phyloP scores from a whole-genome alignment of 37 sponge, comb jelly and placozoan genomes.

The Geodia barretti region DNA sequence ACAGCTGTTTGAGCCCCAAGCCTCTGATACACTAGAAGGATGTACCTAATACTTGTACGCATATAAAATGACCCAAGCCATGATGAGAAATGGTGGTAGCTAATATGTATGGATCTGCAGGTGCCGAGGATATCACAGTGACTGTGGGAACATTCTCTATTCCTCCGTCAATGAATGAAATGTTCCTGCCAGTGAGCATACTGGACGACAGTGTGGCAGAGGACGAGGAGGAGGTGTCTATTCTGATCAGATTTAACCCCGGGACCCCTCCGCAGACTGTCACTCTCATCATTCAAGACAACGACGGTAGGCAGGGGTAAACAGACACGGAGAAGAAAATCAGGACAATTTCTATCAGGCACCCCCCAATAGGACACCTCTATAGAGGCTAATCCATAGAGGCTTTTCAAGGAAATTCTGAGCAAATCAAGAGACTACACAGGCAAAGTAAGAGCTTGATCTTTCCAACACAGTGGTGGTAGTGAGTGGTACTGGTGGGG shows the following conservation, averaged over 20 bases:
- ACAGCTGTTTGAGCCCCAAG: not conserved
- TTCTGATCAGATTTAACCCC: not conserved
- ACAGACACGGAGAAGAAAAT: not conserved
- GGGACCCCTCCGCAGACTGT: not conserved
- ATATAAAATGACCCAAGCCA: too few species aligned
- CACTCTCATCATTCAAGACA: not conserved
- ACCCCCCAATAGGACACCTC: too few species aligned
- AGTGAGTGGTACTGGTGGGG: not conserved
- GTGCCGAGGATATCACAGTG: not conserved
- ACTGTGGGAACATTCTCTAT: not conserved
- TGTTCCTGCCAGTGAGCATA: not conserved
- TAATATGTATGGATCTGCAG: too few species aligned
- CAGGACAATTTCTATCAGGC: too few species aligned
- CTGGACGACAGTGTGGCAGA: not conserved
- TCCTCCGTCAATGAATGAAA: not conserved
- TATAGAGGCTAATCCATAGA: too few species aligned
- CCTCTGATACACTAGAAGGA: too few species aligned
- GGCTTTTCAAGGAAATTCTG: too few species aligned
- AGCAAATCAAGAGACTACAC: too few species aligned
- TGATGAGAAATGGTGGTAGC: too few species aligned
- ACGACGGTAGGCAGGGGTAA: not conserved
- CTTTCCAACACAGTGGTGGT: not conserved
- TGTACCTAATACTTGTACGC: too few species aligned
- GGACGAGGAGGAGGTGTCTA: not conserved
- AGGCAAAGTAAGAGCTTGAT: too few species aligned